phyloP scores from a whole-genome alignment of 2,113 vertebrate genomes.

The Dinomys branickii region DNA sequence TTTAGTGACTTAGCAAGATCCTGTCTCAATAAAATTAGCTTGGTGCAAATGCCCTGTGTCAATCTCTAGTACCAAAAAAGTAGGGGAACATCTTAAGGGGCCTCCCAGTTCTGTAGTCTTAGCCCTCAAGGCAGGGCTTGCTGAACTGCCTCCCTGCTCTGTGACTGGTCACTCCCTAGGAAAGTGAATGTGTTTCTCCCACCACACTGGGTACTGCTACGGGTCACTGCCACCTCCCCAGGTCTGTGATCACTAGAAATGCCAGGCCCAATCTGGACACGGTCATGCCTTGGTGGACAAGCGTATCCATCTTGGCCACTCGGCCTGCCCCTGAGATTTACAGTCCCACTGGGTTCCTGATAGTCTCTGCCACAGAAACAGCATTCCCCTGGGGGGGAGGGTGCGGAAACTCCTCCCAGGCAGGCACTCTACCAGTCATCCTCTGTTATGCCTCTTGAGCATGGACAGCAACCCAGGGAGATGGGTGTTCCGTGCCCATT shows the following conservation, averaged over 20 bases:
- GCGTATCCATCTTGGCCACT: neutral
- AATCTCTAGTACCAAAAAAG: neutral
- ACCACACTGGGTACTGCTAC: neutral
- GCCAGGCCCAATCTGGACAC: neutral
- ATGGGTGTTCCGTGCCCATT: neutral
- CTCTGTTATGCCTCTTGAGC: neutral
- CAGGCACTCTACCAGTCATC: too few relatives aligned
- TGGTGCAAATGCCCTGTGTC: neutral
- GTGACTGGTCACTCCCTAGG: neutral
- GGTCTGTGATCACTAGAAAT: neutral
- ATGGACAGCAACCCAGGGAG: neutral
- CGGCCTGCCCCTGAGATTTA: neutral
- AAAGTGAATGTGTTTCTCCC: neutral
- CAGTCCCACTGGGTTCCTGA: neutral
- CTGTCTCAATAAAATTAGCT: neutral
- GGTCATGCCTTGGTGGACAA: neutral
- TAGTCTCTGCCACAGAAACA: neutral
- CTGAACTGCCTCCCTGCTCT: rapidly evolving
- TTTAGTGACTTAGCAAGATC: neutral
- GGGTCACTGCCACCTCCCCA: neutral
- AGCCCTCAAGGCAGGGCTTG: neutral
- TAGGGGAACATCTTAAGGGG: neutral
- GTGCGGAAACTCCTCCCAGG: neutral
- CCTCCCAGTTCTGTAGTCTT: neutral
- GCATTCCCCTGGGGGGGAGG: neutral